A percentile compares a stretch with the other conserved stretches of the same genome.
These are phyloP conservation scores for Nestor notabilis DNA, from an alignment of 2,113 vertebrate species.

Conservation along the genomic window DNA sequence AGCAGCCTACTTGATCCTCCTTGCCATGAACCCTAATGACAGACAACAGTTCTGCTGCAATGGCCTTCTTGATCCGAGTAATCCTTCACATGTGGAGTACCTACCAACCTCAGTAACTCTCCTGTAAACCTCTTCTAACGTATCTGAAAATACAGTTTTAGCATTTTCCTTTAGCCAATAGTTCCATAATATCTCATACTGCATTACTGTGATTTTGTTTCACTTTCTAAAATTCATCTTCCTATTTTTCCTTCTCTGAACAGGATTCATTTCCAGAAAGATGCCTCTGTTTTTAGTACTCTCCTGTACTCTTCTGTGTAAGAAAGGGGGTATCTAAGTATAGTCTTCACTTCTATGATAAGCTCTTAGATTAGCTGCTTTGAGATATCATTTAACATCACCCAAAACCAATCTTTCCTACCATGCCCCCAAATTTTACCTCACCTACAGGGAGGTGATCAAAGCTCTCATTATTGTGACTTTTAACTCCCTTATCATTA, in stretches of 20 bases:
- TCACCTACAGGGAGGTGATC: not conserved
- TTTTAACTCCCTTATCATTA: not conserved
- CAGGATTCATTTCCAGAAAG: not conserved
- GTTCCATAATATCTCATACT: not conserved
- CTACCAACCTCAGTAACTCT: not conserved
- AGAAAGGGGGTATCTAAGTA: not conserved
- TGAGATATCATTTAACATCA: not conserved
- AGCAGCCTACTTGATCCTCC: not conserved
- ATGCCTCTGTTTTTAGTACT: not conserved
- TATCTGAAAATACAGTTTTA: not conserved
- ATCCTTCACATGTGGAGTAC: not conserved
- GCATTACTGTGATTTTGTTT: not conserved
- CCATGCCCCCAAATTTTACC: not conserved
- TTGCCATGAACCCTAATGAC: not conserved
- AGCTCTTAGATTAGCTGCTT: not conserved
- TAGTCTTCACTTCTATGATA: not conserved
- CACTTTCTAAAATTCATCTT: not conserved
- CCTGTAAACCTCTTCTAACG: not conserved
- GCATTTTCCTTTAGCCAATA: not conserved
- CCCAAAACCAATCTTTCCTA: not conserved
- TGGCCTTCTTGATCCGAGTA: fast-evolving
- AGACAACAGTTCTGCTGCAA: not conserved
- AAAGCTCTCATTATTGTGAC: not conserved
- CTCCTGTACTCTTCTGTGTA: not conserved
- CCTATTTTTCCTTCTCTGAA: not conserved